Conservation (phyloP, 1,140 invertebrate species). For the Bathynomus jamesi region DNA sequence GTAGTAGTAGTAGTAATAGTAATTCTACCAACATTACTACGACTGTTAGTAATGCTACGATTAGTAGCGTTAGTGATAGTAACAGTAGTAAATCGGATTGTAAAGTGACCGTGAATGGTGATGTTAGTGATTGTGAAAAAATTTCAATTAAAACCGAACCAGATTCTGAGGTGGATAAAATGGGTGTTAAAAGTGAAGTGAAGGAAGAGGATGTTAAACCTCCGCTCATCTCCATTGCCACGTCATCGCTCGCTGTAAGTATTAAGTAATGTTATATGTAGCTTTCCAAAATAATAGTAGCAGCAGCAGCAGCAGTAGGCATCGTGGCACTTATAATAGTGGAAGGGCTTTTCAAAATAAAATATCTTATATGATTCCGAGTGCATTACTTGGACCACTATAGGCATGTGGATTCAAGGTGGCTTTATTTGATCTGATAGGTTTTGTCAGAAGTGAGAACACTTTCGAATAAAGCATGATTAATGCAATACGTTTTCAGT, state of each 20-base stretch:
- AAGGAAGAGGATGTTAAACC: not conserved
- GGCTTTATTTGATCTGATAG: too few species aligned
- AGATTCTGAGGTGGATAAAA: constrained; percentile 9
- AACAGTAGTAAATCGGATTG: constrained; percentile 17
- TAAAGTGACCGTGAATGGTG: constrained; percentile 25
- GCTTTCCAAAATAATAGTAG: not conserved
- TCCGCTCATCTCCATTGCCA: not conserved
- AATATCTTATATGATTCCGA: too few species aligned
- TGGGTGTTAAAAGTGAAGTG: not conserved
- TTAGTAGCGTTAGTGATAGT: constrained; percentile 25
- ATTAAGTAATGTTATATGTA: not conserved
- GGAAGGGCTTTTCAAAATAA: too few species aligned
- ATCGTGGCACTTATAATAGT: too few species aligned
- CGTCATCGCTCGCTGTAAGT: not conserved
- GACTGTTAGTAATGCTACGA: constrained; percentile 24
- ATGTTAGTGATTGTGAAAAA: constrained; percentile 33
- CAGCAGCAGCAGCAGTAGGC: too few species aligned
- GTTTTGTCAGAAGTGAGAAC: too few species aligned
- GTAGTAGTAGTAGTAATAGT: constrained; percentile 18
- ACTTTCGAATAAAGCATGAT: too few species aligned
- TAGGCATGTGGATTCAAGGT: too few species aligned
- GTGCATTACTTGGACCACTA: too few species aligned
- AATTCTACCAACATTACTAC: constrained; percentile 26
- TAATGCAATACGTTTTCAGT: too few species aligned
- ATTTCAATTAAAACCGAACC: constrained; percentile 30